Evolutionary conservation across 2,888 invertebrate genomes (phyloP).

Genomic region (Chrysomela aeneicollis): DNA sequence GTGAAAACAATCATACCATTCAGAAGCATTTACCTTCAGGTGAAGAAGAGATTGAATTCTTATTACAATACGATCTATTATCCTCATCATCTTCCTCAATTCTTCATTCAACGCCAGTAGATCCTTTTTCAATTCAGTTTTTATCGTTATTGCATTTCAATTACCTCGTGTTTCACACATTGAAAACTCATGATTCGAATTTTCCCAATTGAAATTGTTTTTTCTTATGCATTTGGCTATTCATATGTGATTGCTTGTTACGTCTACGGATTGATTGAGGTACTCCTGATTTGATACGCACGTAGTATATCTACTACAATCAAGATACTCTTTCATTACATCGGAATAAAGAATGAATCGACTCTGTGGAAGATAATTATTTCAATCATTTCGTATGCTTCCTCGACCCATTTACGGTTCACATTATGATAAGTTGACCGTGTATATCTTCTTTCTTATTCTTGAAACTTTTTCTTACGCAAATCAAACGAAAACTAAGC

Average conservation of each 20-base stretch:
- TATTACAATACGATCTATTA: too few relatives aligned
- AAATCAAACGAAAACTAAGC: too few relatives aligned
- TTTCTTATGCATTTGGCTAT: neutral
- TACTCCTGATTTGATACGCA: neutral
- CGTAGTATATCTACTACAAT: neutral
- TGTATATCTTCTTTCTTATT: too few relatives aligned
- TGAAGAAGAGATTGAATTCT: too few relatives aligned
- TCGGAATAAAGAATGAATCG: neutral
- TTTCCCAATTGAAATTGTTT: neutral
- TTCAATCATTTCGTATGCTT: neutral
- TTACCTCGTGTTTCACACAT: neutral
- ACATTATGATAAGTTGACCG: too few relatives aligned
- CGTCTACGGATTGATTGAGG: neutral
- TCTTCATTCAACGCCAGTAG: too few relatives aligned
- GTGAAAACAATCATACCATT: too few relatives aligned
- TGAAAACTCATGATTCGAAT: neutral
- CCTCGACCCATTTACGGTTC: neutral
- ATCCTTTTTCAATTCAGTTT: neutral
- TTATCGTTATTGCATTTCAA: neutral
- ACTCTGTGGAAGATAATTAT: neutral
- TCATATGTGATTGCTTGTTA: slow-evolving; percentile 4
- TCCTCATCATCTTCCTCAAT: too few relatives aligned
- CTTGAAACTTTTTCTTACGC: too few relatives aligned
- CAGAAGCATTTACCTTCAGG: too few relatives aligned
- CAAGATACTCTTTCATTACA: neutral